Base-by-base conservation (phyloP, 2,797 vertebrate species). In the Hephaestus fuliginosus region DNA sequence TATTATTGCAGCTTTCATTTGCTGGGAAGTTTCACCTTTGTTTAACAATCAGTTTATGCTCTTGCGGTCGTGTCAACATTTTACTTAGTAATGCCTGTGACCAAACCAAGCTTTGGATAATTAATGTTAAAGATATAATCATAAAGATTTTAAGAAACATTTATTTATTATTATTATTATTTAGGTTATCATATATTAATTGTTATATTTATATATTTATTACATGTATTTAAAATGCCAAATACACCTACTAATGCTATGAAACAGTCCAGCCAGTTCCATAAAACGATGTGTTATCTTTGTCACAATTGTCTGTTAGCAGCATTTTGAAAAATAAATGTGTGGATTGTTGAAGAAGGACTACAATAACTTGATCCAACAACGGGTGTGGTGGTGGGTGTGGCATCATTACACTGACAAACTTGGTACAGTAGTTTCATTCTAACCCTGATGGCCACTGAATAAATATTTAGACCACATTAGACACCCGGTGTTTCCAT, bases 11-110 rank as follows among this genome's bases (percentile, higher is more conserved):
- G 2, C 1, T 56, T 66, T 51, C 2, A 60, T 65, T 62, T 12
- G 13, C 43, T 43, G 5, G 58, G 74, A 33, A 1, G 12, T n/a
- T 25, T 72, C 0, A 41, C 33, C 2, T 61, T 63, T 58, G 33
- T 63, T 61, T 7, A 13, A 43, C 20, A n/a, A 55, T 52, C 25
- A 74, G 13, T 52, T 68, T 53, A 69, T 33, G 17, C 20, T 46
- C 20, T 5, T 30, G 4, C 5, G 25, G 1, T 51, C 44, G 10
- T 25, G 14, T 60, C n/a, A 52, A 46, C 3, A 74, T 36, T 36
- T 71, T n/a, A 74, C 7, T 44, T 25, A 15, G 11, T 61, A 22
- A 22, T 15, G 22, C 7, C 9, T 65, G 57, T 46, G 48, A 22
- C 39, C 11, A 36, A 28, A 58, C 44, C 2, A 58, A n/a, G 41